These are phyloP conservation scores for Autographa gamma DNA, from an alignment of 2,888 invertebrate genomes.

Conservation along the genomic window DNA sequence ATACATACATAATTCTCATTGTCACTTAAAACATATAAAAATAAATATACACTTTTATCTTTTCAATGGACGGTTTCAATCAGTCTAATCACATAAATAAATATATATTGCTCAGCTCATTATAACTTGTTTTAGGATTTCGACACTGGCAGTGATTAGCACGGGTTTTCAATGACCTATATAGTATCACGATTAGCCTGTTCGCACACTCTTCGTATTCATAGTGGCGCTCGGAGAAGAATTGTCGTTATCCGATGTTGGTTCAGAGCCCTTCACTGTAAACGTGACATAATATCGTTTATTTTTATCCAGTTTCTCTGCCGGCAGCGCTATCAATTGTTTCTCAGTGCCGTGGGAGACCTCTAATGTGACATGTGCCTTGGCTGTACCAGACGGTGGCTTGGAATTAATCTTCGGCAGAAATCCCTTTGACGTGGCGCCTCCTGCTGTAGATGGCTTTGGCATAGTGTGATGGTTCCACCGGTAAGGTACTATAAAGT, in stretches of 20 bases:
- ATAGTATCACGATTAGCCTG: conserved; percentile 65
- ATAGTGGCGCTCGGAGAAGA: conserved; percentile 78
- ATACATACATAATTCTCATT: conserved; percentile 37
- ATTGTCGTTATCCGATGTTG: conserved; percentile 88
- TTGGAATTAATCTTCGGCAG: conserved; percentile 91
- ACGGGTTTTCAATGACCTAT: conserved; percentile 21
- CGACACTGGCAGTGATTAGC: conserved; percentile 65
- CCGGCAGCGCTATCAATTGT: conserved; percentile 95
- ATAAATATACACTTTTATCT: conserved; percentile 59
- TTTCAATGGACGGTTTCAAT: conserved; percentile 64
- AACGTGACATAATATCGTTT: conserved; percentile 98
- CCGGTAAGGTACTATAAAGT: conserved; percentile 91
- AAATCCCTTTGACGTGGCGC: conserved; percentile 87
- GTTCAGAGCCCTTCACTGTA: conserved; percentile 93
- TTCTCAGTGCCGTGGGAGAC: conserved; percentile 95
- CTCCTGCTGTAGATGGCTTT: conserved; percentile 90
- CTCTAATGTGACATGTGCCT: conserved; percentile 92
- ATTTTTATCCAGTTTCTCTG: conserved; percentile 95
- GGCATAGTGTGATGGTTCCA: conserved; percentile 94
- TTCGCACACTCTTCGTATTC: conserved; percentile 81
- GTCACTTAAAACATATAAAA: conserved; percentile 64
- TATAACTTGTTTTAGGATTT: background rate
- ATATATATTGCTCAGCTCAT: conserved; percentile 22
- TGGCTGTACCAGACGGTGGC: conserved; percentile 75
- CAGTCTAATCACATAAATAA: conserved; percentile 65